Percentiles rank a stretch among this genome's conserved stretches.
phyloP scores from a whole-genome alignment of 2,113 vertebrate genomes.

The Thinocorus orbignyianus region DNA sequence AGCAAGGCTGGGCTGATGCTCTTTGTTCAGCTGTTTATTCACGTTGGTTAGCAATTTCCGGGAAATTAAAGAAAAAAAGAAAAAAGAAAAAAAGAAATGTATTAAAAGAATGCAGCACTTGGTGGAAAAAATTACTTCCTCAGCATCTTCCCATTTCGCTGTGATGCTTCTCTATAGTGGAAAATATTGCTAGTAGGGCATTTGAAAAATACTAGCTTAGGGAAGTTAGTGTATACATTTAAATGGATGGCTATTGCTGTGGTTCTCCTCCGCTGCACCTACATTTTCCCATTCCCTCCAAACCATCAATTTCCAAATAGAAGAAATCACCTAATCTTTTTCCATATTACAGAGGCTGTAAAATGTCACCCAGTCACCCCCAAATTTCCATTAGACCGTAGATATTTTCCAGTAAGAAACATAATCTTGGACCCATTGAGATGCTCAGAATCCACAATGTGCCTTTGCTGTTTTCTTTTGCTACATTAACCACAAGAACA shows the following conservation, averaged over 20 bases:
- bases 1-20: neutral
- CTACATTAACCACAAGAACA: rapidly evolving
- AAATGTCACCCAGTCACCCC: constrained; percentile 13
- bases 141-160: constrained; percentile 43
- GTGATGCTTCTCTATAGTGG: neutral
- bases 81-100: neutral
- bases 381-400: neutral
- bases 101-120: constrained; percentile 42
- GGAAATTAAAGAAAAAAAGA: constrained; percentile 12
- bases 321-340: neutral
- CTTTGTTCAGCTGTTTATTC: constrained; percentile 52
- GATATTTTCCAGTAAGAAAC: neutral
- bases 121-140: constrained; percentile 22
- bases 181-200: constrained; percentile 8
- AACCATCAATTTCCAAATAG: constrained; percentile 21
- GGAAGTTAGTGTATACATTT: neutral
- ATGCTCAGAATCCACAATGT: rapidly evolving
- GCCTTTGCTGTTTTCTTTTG: neutral
- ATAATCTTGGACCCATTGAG: neutral
- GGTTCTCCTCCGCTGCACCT: constrained; percentile 22
- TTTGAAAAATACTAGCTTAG: constrained; percentile 30
- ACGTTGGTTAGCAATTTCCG: constrained; percentile 2
- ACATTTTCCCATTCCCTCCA: constrained; percentile 18
- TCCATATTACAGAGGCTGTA: neutral
- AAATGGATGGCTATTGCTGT: constrained; percentile 26